These are phyloP conservation scores for Cephalopterus ornatus DNA, from an alignment of 2,113 vertebrate species.

Conservation along the genomic window DNA sequence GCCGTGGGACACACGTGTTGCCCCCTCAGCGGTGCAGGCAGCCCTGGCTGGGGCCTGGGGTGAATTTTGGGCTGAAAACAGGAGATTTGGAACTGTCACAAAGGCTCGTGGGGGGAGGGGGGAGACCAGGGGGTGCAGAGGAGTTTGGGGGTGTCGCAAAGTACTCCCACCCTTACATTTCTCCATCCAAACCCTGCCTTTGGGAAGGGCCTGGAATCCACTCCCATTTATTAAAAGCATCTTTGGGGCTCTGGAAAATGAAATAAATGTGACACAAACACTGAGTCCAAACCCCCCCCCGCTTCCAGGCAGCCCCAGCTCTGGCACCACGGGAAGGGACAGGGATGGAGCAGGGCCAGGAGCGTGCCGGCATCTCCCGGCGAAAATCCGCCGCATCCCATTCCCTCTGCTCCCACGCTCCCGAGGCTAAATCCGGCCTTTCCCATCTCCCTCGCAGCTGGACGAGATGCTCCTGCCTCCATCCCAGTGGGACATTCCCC, in stretches of 20 bases:
- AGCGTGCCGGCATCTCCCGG: fast-evolving
- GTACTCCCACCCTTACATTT: fast-evolving
- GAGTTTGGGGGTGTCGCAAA: background rate
- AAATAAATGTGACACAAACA: background rate
- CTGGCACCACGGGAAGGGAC: background rate
- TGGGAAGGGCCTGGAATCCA: background rate
- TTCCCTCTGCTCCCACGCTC: background rate
- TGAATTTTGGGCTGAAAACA: background rate
- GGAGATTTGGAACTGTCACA: background rate
- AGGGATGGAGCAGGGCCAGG: background rate
- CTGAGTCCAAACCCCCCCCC: fast-evolving
- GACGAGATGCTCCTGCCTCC: background rate
- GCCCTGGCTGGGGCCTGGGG: fast-evolving
- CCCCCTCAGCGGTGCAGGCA: background rate
- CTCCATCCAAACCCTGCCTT: fast-evolving
- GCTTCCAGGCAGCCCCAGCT: background rate
- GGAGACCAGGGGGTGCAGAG: background rate
- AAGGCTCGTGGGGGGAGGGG: fast-evolving
- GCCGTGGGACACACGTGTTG: fast-evolving
- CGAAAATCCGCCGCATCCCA: fast-evolving
- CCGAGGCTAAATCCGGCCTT: background rate
- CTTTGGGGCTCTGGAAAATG: background rate
- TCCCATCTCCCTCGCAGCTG: background rate
- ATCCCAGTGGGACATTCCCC: background rate
- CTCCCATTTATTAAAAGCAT: background rate